Evolutionary conservation across 1,140 invertebrate genomes (phyloP), one percentile per base, ranked within the genome.

Genomic region (Saxidomus purpurata): DNA sequence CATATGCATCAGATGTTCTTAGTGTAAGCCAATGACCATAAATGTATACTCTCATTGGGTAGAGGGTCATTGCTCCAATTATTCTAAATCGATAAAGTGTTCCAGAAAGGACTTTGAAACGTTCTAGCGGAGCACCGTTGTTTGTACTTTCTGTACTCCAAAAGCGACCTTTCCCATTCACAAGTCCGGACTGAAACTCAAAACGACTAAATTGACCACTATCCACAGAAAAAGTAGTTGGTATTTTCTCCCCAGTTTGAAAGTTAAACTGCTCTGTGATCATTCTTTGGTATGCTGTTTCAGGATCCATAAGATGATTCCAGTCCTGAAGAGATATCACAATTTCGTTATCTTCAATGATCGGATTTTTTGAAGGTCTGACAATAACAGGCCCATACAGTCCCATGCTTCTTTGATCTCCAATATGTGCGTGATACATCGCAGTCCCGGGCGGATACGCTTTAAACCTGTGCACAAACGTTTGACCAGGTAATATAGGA

Each of bases 401-500:
- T 4, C 94, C 94, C 90, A 93, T 93, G 8, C 90, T 87, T 49
- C 92, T 52, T 85, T 95, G 94, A 19, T 90, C 86, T 8, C 93
- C 94, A 0, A 93, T 90, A 83, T 95, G 95, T 11, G 94, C 84
- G 84, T 95, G 94, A 84, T 95, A 95, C 89, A 93, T 94, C 63
- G 89, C 91, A 0, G 94, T 95, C 0, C 95, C 95, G 15, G 86
- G 76, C 1, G 92, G 92, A n/a, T 86, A 36, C 0, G 93, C 93
- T 52, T 88, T 79, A 52, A 95, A 98, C n/a, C 47, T 81, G 40
- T 98, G 98, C 92, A 98, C 97, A 96, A 98, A 99, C 0, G 97
- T 97, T 92, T 98, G 97, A 93, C 97, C 97, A 93, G 98, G 97
- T 84, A 97, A 96, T 92, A 99, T 98, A 8, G 98, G 98, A 95